Conservation (phyloP, 2,797 vertebrate species). For the Sebastes kiyomatsui region DNA sequence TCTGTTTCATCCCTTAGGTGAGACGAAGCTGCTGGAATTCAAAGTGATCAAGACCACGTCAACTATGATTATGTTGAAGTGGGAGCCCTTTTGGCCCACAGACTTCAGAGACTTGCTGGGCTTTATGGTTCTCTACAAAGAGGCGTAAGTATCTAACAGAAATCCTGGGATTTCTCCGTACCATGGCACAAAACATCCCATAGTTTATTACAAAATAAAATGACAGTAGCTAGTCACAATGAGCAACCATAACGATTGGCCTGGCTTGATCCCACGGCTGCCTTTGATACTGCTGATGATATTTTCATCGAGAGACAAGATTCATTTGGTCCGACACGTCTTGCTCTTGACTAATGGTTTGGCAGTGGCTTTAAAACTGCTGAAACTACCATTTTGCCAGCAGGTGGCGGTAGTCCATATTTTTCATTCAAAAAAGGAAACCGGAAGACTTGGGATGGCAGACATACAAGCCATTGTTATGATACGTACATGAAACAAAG, state of each 20-base stretch:
- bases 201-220: neutral
- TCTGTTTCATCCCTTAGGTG: conserved; percentile 81
- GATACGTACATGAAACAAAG: too few species aligned
- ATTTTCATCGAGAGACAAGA: neutral
- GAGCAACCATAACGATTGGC: neutral
- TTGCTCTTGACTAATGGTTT: neutral
- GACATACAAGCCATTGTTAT: too few species aligned
- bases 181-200: neutral
- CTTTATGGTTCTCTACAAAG: conserved; percentile 98
- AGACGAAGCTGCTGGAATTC: conserved; percentile 91
- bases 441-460: too few species aligned
- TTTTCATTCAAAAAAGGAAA: too few species aligned
- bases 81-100: conserved; percentile 93
- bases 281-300: neutral
- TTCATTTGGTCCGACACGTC: neutral
- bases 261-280: neutral
- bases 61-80: conserved; percentile 91
- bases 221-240: neutral
- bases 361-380: neutral
- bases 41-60: conserved; percentile 82
- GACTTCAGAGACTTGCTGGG: conserved; percentile 96
- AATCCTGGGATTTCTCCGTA: neutral
- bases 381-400: neutral
- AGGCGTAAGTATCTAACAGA: conserved; percentile 89
- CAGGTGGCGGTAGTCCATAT: too few species aligned